Base-by-base conservation (phyloP, 2,797 vertebrate genomes). In the Poecilia gillii region DNA sequence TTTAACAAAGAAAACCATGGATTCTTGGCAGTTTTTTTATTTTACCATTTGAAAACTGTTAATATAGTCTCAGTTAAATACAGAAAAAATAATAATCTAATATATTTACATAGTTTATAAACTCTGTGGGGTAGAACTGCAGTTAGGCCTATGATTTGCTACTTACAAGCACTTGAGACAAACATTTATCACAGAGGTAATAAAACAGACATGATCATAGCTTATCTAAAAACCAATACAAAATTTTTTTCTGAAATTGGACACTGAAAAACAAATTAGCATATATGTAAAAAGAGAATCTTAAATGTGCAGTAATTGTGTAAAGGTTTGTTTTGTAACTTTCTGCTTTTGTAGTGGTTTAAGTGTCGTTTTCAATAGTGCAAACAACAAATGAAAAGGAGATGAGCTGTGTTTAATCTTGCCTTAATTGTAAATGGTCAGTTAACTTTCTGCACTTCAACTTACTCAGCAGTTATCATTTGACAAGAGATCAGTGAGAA, bases 341-440 rank as follows among this genome's bases (percentile, higher is more conserved):
- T 85, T 83, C 16, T 75, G 53, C 43, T 79, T 45, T 4, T 87
- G 89, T 91, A 90, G 90, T 91, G 90, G 71, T 85, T 41, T 47
- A 47, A 80, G 46, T 28, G 14, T 80, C 77, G 76, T 57, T 47
- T 5, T 77, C 68, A 45, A n/a, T 18, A 57, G 77, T 20, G 45
- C 71, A 39, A 78, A 46, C 9, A 66, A 43, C 6, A 43, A 25
- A 45, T 25, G 36, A 47, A 66, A 77, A 64, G 23, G 33, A 72
- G 46, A 6, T 28, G 0, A 14, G 33, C 33, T 31, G 12, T 64
- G 28, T 25, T 53, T 2, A 71, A 4, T n/a, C 12, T 12, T 9
- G 28, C 31, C 70, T 14, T 49, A 41, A 49, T 43, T 4, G 2
- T 43, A 14, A 51, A 36, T 28, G 43, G 57, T 12, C 46, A 41